These are phyloP conservation scores for Neodiprion pinetum DNA, from an alignment of 1,140 invertebrate species.

Conservation along the genomic window DNA sequence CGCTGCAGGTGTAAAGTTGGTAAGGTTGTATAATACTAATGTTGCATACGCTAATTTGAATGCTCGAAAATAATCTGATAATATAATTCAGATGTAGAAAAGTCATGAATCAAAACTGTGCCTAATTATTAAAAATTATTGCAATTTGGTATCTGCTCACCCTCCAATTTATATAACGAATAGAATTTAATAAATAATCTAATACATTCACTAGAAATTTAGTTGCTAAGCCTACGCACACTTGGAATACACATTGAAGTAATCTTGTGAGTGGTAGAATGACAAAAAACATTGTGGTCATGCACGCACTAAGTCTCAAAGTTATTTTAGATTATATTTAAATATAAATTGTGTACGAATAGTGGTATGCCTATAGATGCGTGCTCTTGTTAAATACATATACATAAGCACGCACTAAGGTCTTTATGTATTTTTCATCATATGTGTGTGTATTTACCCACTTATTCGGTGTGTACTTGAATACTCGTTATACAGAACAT, in stretches of 20 bases:
- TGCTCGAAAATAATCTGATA: neutral
- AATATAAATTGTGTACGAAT: neutral
- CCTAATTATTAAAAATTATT: constrained; percentile 8
- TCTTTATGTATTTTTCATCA: neutral
- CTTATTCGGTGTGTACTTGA: neutral
- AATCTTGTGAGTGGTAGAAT: constrained; percentile 8
- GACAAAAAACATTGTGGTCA: constrained; percentile 5
- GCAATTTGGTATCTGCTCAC: neutral
- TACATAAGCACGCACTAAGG: neutral
- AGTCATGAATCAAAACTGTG: constrained; percentile 2
- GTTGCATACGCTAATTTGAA: neutral
- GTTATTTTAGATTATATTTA: neutral
- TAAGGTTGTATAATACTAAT: neutral
- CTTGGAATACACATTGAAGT: constrained; percentile 17
- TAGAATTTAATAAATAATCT: constrained; percentile 13
- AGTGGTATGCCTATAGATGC: neutral
- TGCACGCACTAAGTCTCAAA: constrained; percentile 1
- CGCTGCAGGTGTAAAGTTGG: neutral
- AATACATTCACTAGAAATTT: constrained; percentile 17
- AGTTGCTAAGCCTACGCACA: constrained; percentile 10
- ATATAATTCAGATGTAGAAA: constrained; percentile 3
- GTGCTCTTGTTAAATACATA: neutral
- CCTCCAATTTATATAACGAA: constrained; percentile 3
- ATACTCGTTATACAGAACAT: constrained; percentile 1
- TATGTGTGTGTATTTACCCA: neutral